phyloP scores from a whole-genome alignment of 2,888 invertebrate species.

The Drosophila kanekoi region DNA sequence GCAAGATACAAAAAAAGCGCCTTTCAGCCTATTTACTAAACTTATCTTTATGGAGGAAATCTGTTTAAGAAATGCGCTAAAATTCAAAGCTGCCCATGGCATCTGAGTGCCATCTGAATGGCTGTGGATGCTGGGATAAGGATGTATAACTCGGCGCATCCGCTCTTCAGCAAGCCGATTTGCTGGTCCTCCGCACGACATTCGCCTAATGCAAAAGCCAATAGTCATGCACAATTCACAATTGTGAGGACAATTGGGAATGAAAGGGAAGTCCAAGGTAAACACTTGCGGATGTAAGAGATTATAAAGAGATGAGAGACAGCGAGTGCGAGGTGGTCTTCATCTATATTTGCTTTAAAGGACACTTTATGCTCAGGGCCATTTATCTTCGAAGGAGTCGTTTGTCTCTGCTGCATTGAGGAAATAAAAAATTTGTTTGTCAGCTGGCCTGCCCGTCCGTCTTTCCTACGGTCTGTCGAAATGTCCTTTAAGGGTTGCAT shows the following conservation, averaged over 20 bases:
- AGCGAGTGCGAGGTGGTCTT: conserved; percentile 59
- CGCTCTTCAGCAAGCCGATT: conserved; percentile 49
- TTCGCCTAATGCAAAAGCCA: conserved; percentile 69
- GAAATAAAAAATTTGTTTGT: conserved; percentile 72
- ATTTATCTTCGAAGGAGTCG: conserved; percentile 65
- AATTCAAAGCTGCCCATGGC: conserved; percentile 36
- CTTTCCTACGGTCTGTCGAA: conserved; percentile 15
- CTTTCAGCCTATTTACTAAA: conserved; percentile 24
- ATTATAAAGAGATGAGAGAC: conserved; percentile 55
- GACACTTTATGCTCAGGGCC: conserved; percentile 71
- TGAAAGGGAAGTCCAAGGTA: conserved; percentile 69
- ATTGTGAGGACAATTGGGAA: conserved; percentile 65
- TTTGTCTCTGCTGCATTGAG: conserved; percentile 48
- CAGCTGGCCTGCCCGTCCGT: conserved; percentile 45
- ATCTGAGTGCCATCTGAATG: conserved; percentile 23
- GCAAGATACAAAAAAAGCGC: conserved; percentile 20
- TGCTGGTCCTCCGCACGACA: conserved; percentile 34
- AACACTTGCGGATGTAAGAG: conserved; percentile 78
- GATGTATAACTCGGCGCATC: conserved; percentile 14
- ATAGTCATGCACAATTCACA: conserved; percentile 75
- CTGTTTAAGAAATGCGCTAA: conserved; percentile 55
- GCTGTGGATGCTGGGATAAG: conserved; percentile 19
- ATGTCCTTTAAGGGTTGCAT: conserved; percentile 69
- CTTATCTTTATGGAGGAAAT: conserved; percentile 43
- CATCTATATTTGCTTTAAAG: conserved; percentile 71